These are phyloP conservation scores for Zaprionus davidi DNA, from an alignment of 1,140 invertebrate species.

Conservation along the genomic window DNA sequence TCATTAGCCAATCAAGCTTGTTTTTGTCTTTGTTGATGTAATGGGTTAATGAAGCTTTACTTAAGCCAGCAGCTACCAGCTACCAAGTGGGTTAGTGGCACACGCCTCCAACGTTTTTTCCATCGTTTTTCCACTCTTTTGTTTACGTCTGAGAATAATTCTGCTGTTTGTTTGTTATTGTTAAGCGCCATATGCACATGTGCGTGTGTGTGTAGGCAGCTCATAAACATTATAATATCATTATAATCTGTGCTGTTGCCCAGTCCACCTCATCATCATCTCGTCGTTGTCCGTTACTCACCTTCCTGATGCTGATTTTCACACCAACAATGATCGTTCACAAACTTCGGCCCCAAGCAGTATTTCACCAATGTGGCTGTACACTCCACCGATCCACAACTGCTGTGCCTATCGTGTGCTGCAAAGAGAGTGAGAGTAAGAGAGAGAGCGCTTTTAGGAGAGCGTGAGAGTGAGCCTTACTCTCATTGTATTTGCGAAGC, in stretches of 20 bases:
- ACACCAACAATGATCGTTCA: slow-evolving; percentile 89
- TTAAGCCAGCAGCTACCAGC: slow-evolving; percentile 25
- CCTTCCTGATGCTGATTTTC: slow-evolving; percentile 85
- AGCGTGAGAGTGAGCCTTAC: slow-evolving; percentile 40
- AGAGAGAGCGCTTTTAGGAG: background rate
- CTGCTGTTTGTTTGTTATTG: slow-evolving; percentile 48
- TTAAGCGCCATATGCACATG: slow-evolving; percentile 32
- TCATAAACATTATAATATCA: slow-evolving; percentile 59
- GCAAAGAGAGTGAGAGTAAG: background rate
- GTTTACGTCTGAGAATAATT: slow-evolving; percentile 48
- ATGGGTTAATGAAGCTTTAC: slow-evolving; percentile 63
- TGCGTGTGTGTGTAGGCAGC: slow-evolving; percentile 47
- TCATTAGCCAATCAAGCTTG: slow-evolving; percentile 58
- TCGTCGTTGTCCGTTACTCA: slow-evolving; percentile 43
- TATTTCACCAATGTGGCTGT: slow-evolving; percentile 86
- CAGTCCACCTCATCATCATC: background rate
- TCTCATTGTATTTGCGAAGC: slow-evolving; percentile 67
- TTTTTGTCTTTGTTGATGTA: slow-evolving; percentile 19
- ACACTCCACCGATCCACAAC: slow-evolving; percentile 83
- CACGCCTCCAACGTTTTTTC: slow-evolving; percentile 39
- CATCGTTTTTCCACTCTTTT: slow-evolving; percentile 51
- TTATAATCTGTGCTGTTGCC: background rate
- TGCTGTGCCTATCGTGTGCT: slow-evolving; percentile 48
- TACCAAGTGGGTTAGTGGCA: slow-evolving; percentile 75
- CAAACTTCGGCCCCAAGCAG: slow-evolving; percentile 86